phyloP scores from a whole-genome alignment of 2,113 vertebrate species.

The Rhombomys opimus region DNA sequence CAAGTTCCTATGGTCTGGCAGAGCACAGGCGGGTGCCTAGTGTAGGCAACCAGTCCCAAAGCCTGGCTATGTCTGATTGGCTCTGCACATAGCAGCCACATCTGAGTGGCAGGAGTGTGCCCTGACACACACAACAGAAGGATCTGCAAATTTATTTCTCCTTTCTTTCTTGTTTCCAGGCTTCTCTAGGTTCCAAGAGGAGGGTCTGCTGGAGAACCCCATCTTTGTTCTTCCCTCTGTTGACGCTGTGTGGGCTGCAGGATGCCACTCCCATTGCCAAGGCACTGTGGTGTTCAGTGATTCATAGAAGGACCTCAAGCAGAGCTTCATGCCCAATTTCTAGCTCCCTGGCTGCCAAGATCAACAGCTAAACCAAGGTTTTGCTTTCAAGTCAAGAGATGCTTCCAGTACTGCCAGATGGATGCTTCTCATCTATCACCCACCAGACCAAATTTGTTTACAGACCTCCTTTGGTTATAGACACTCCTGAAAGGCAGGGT shows the following conservation, averaged over 20 bases:
- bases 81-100: neutral
- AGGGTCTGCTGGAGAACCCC: neutral
- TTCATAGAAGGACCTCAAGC: neutral
- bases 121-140: fast-evolving
- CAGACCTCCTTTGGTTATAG: fast-evolving
- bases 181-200: neutral
- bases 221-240: too few relatives aligned
- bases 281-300: neutral
- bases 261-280: fast-evolving
- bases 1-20: neutral
- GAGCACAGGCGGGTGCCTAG: fast-evolving
- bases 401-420: fast-evolving
- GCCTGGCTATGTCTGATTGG: neutral
- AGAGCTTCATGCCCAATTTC: neutral
- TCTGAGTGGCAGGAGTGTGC: neutral
- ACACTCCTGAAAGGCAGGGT: neutral
- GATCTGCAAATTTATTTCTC: too few relatives aligned
- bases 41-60: neutral
- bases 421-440: neutral
- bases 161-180: neutral
- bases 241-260: neutral
- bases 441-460: fast-evolving
- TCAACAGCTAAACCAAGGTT: neutral
- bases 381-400: neutral
- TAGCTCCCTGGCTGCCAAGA: neutral